These are phyloP conservation scores for Petrolisthes cinctipes DNA, from an alignment of 2,888 invertebrate genomes.

Conservation along the genomic window DNA sequence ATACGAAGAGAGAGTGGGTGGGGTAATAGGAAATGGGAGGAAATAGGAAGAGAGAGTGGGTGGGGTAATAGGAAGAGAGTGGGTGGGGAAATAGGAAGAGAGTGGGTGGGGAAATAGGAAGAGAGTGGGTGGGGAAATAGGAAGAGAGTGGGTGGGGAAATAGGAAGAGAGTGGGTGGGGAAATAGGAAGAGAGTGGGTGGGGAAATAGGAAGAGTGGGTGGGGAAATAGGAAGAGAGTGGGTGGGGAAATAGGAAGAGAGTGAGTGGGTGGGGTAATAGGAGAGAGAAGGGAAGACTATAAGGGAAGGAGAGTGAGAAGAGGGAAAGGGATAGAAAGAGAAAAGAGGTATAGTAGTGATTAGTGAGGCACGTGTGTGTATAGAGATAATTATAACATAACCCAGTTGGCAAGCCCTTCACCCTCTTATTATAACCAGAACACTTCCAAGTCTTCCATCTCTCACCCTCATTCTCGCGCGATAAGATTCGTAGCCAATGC, in stretches of 20 bases:
- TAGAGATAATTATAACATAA: not conserved
- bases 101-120: not conserved
- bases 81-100: not conserved
- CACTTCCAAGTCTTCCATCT: too few relatives aligned
- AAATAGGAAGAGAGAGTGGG: not conserved
- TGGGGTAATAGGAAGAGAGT: not conserved
- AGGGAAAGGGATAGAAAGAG: not conserved
- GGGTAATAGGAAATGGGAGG: not conserved
- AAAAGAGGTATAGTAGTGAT: not conserved
- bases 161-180: not conserved
- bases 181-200: not conserved
- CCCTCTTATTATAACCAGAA: too few relatives aligned
- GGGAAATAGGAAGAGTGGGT: not conserved
- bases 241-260: not conserved
- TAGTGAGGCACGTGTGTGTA: not conserved
- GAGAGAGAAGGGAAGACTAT: not conserved
- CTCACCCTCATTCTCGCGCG: too few relatives aligned
- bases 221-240: not conserved
- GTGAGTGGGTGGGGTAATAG: not conserved
- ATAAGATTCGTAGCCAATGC: too few relatives aligned
- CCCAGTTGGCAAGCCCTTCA: too few relatives aligned
- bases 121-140: not conserved
- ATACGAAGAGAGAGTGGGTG: not conserved
- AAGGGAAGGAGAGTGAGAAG: not conserved
- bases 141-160: not conserved